Evolutionary conservation across 2,113 vertebrate species (phyloP).

Genomic region (Myotis lucifugus): DNA sequence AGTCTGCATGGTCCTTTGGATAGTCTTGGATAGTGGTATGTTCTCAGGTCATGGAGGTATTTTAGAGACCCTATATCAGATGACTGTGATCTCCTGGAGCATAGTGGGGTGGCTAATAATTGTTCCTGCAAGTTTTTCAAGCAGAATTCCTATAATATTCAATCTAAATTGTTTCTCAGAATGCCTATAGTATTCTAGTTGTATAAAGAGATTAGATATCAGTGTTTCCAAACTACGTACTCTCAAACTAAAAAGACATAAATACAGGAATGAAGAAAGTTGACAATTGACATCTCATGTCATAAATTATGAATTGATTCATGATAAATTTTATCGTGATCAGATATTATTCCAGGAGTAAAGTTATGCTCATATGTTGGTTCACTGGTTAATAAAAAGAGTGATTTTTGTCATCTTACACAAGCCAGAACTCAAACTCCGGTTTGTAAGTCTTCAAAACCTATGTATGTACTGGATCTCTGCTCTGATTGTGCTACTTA

Average conservation of each 20-base stretch:
- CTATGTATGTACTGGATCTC: not conserved
- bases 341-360: not conserved
- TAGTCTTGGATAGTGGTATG: not conserved
- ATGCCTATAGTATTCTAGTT: not conserved
- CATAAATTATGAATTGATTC: not conserved
- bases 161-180: conserved; percentile 6
- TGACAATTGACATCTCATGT: not conserved
- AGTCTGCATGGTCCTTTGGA: not conserved
- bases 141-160: not conserved
- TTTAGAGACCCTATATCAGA: not conserved
- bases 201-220: not conserved
- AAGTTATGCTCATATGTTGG: not conserved
- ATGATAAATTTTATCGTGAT: not conserved
- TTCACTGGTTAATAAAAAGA: not conserved
- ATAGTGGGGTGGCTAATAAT: not conserved
- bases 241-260: not conserved
- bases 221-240: not conserved
- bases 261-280: conserved; percentile 1
- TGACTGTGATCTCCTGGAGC: not conserved
- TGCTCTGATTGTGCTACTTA: not conserved
- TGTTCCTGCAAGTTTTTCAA: not conserved
- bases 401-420: not conserved
- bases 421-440: not conserved
- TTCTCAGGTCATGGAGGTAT: not conserved
- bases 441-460: not conserved